Evolutionary conservation across 2,113 vertebrate species (phyloP).

Genomic region (Crypturellus undulatus): DNA sequence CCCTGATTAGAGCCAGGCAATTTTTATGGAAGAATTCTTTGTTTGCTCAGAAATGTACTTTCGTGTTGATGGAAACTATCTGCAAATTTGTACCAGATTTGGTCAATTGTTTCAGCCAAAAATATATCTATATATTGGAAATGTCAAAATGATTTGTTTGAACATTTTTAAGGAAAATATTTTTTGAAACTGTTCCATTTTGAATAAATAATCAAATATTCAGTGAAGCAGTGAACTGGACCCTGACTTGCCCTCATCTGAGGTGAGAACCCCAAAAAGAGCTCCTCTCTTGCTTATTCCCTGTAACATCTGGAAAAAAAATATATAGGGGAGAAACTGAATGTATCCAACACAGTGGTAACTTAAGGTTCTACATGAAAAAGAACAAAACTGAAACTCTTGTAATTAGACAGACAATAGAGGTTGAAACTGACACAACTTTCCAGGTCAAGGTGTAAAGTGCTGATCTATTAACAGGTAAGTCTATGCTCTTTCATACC

Average conservation of each 20-base stretch:
- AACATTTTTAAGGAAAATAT: slow-evolving; percentile 67
- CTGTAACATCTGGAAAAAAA: background rate
- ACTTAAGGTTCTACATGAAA: background rate
- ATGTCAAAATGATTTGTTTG: slow-evolving; percentile 71
- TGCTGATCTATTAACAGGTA: background rate
- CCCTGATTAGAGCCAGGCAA: slow-evolving; percentile 67
- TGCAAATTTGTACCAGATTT: slow-evolving; percentile 73
- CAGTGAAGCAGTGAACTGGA: slow-evolving; percentile 23
- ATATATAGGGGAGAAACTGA: background rate
- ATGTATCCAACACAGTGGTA: background rate
- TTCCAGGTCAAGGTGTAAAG: background rate
- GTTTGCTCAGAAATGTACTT: slow-evolving; percentile 64
- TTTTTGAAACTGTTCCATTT: slow-evolving; percentile 67
- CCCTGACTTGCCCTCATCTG: background rate
- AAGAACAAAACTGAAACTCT: background rate
- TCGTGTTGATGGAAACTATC: slow-evolving; percentile 71
- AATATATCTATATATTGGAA: slow-evolving; percentile 6
- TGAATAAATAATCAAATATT: slow-evolving; percentile 62
- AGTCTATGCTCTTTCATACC: background rate
- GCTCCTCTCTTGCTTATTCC: background rate
- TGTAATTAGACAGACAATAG: background rate
- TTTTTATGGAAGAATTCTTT: slow-evolving; percentile 70
- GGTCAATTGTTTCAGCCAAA: slow-evolving; percentile 66
- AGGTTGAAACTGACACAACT: background rate
- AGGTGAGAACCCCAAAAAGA: slow-evolving; percentile 8